Conservation (phyloP, 2,888 invertebrate species). For the Caenorhabditis sp. region DNA sequence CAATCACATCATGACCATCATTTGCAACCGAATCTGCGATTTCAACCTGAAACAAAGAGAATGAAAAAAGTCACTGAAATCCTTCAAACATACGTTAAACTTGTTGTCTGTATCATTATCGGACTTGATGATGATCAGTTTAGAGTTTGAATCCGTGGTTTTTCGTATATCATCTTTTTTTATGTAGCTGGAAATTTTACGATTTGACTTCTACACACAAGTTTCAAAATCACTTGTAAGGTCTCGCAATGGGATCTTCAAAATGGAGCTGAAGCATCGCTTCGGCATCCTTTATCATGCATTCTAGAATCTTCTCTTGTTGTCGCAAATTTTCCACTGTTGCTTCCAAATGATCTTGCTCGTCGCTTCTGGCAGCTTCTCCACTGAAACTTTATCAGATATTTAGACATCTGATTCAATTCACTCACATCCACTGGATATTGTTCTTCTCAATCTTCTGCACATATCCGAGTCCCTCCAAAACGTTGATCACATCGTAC, state of each 20-base stretch:
- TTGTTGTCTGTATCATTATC: constrained; percentile 21
- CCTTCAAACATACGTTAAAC: constrained; percentile 21
- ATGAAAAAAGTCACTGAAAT: too few relatives aligned
- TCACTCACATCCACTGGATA: constrained; percentile 51
- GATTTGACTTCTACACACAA: neutral
- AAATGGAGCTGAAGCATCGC: constrained; percentile 21
- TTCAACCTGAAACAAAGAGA: constrained; percentile 12
- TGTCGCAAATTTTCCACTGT: constrained; percentile 35
- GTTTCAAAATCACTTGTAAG: constrained; percentile 24
- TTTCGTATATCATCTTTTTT: constrained; percentile 25
- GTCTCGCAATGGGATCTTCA: constrained; percentile 42
- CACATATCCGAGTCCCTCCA: constrained; percentile 52
- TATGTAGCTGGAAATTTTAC: constrained; percentile 26
- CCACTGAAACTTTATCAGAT: constrained; percentile 18
- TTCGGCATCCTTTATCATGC: constrained; percentile 31
- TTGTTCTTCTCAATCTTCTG: constrained; percentile 50
- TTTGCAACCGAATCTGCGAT: constrained; percentile 15
- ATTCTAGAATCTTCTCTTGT: constrained; percentile 40
- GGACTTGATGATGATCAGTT: constrained; percentile 43
- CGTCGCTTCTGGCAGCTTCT: neutral
- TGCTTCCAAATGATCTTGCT: constrained; percentile 21
- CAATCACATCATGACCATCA: constrained; percentile 12
- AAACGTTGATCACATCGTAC: constrained; percentile 51
- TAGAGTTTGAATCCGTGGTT: constrained; percentile 2
- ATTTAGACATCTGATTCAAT: neutral